Conservation (phyloP, 2,888 invertebrate species). For the Lasioglossum vierecki region DNA sequence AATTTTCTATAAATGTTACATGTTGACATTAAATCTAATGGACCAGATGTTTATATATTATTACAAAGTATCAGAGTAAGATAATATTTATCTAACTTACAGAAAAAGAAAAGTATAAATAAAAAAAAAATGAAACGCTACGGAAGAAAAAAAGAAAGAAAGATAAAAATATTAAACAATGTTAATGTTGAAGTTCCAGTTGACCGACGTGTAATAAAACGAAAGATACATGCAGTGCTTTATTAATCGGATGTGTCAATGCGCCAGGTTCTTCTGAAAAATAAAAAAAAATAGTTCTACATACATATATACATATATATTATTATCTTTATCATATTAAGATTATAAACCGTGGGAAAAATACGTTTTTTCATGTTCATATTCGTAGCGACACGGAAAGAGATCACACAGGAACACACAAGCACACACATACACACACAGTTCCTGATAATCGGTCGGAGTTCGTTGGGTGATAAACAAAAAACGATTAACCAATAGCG, state of each 20-base stretch:
- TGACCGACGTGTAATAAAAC: conserved; percentile 57
- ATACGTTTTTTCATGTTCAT: conserved; percentile 48
- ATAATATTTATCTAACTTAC: conserved; percentile 80
- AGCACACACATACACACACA: neutral
- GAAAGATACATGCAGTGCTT: conserved; percentile 53
- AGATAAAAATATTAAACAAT: conserved; percentile 63
- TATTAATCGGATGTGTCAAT: conserved; percentile 65
- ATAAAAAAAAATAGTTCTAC: conserved; percentile 28
- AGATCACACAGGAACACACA: neutral
- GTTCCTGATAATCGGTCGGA: conserved; percentile 54
- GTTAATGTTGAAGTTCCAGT: conserved; percentile 76
- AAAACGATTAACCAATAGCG: conserved; percentile 18
- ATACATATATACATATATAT: conserved; percentile 28
- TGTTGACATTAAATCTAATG: conserved; percentile 82
- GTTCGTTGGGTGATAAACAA: neutral
- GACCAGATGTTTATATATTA: conserved; percentile 84
- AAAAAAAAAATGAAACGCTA: neutral
- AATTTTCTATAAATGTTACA: conserved; percentile 84
- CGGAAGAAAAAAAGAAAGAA: neutral
- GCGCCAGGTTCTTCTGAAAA: conserved; percentile 63
- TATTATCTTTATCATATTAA: conserved; percentile 19
- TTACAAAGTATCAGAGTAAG: conserved; percentile 77
- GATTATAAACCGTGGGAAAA: conserved; percentile 21
- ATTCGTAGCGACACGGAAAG: conserved; percentile 29
- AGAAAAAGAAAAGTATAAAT: neutral